Conservation (phyloP, 2,113 vertebrate genomes). For the Gulo gulo region DNA sequence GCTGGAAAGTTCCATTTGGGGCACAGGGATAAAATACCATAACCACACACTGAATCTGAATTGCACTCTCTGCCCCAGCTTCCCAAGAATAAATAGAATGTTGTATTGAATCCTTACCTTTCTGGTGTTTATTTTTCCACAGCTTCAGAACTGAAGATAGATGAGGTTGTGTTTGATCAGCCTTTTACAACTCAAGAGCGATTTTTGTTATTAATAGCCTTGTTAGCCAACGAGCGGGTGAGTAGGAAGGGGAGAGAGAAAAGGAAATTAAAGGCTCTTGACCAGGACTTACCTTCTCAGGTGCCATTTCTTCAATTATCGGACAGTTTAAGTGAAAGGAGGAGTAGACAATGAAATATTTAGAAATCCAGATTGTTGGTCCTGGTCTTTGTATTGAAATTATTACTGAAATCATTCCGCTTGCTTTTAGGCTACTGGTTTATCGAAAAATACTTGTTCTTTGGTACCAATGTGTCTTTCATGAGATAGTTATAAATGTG, state of each 20-base stretch:
- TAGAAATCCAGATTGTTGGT: background rate
- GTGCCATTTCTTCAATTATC: background rate
- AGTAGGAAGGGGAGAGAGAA: background rate
- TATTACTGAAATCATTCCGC: background rate
- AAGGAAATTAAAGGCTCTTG: background rate
- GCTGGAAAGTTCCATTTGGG: too few relatives aligned
- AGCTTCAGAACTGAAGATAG: background rate
- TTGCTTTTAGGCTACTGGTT: background rate
- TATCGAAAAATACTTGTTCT: background rate
- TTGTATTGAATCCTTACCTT: background rate
- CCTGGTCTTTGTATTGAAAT: background rate
- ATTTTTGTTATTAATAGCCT: background rate
- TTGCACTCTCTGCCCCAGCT: background rate
- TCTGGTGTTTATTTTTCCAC: background rate
- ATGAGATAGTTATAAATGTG: fast-evolving
- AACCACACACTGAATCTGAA: background rate
- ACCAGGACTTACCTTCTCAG: background rate
- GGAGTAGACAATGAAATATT: background rate
- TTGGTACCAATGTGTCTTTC: background rate
- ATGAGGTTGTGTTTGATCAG: background rate
- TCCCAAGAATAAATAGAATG: background rate
- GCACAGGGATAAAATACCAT: fast-evolving
- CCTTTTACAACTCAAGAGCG: background rate
- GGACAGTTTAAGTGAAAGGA: background rate
- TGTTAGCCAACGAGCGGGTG: background rate